Base-by-base conservation (phyloP, 2,797 vertebrate species). In the Aulostomus chinensis region DNA sequence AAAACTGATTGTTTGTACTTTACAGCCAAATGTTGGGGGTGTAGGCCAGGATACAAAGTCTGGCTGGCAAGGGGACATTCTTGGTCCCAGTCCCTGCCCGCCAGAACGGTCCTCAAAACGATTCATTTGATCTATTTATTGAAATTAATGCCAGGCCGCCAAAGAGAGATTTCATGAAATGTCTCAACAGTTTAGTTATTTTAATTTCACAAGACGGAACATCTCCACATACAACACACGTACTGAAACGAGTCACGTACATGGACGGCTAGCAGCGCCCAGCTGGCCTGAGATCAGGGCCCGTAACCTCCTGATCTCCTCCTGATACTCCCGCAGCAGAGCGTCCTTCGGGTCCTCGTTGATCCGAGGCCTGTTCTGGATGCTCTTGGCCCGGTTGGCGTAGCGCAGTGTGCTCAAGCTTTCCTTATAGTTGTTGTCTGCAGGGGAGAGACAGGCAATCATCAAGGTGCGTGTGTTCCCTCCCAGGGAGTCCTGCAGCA, bases 291-390 rank as follows among this genome's bases (percentile, higher is more conserved):
- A 88, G 63, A 96, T 62, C 15, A 97, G 84, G 0, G 87, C 83
- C 32, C 87, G 90, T 26, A 97, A 50, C 31, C 86, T 91, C 82
- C 88, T 94, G 76, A 97, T 95, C 81, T 97, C 95, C 59, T 96
- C 93, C 78, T 94, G 94, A 68, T 94, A 95, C 71, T 96, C 89
- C n/a, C 93, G 87, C 35, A 97, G 89, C 43, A 96, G 89, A 37
- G 94, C 93, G 1, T 97, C 95, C 75, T 97, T 96, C 39, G 95
- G 94, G 78, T 96, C 95, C 77, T 97, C 90, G 0, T 95, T 96
- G 82, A 97, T 89, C 7, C 84, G 83, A 0, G 94, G 94, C 10
- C 92, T 91, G 88, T 97, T 98, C 85, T 89, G 93, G 86, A 96
- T 95, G 83, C 86, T 94, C 80, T 94, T 96, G 15, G 93, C 94